Conservation (phyloP, 2,888 invertebrate genomes). For the Crematogaster levior region DNA sequence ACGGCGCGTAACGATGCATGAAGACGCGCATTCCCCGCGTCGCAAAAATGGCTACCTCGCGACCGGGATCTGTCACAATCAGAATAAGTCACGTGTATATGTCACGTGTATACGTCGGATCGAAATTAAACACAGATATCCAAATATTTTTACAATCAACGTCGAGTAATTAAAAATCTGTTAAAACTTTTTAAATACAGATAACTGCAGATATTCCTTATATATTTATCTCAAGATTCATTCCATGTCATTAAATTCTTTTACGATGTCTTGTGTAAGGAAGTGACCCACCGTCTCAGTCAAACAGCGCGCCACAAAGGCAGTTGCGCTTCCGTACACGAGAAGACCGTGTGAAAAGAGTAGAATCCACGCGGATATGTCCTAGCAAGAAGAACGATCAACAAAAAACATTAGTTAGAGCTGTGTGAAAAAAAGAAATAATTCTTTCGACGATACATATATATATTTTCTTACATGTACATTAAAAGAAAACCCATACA, state of each 20-base stretch:
- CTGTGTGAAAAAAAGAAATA: too few species aligned
- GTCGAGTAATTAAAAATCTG: not conserved
- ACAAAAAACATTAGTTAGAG: too few species aligned
- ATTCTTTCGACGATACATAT: too few species aligned
- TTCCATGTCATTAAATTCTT: not conserved
- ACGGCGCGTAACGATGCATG: slow-evolving; percentile 67
- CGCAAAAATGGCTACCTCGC: slow-evolving; percentile 30
- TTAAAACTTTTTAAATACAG: not conserved
- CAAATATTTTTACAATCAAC: not conserved
- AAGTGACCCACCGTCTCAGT: too few species aligned
- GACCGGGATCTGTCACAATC: not conserved
- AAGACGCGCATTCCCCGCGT: slow-evolving; percentile 35
- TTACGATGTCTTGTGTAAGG: too few species aligned
- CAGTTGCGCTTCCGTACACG: too few species aligned
- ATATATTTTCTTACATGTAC: too few species aligned
- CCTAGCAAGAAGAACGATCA: too few species aligned
- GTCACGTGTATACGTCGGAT: not conserved
- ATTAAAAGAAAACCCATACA: not conserved
- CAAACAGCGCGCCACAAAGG: too few species aligned
- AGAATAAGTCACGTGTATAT: slow-evolving; percentile 20
- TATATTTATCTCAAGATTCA: not conserved
- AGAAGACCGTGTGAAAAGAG: too few species aligned
- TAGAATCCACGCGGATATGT: too few species aligned
- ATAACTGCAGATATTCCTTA: not conserved
- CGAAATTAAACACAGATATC: not conserved